Evolutionary conservation across 2,113 vertebrate genomes (phyloP).

Genomic region (Cygnus buccinator): DNA sequence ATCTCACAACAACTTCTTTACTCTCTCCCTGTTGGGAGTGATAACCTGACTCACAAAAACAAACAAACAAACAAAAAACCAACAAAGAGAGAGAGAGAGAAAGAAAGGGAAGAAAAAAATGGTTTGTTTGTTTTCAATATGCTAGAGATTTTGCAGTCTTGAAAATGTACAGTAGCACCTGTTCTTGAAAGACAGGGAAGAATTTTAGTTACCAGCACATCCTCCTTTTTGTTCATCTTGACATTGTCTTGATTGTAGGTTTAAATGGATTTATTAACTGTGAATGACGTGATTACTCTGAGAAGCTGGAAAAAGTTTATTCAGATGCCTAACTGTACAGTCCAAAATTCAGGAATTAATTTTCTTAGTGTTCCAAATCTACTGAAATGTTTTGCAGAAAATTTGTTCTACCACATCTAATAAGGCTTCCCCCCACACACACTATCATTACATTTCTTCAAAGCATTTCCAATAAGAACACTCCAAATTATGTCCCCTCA

Average conservation of each 20-base stretch:
- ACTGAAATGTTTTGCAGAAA: slow-evolving; percentile 51
- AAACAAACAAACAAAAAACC: too few species aligned
- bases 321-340: background rate
- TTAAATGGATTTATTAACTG: background rate
- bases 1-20: background rate
- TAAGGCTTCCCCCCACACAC: slow-evolving; percentile 4
- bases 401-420: slow-evolving; percentile 70
- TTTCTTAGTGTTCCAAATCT: slow-evolving; percentile 49
- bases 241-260: background rate
- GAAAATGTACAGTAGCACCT: background rate
- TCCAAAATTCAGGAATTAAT: slow-evolving; percentile 42
- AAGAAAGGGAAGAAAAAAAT: too few species aligned
- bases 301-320: slow-evolving; percentile 13
- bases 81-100: too few species aligned
- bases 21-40: background rate
- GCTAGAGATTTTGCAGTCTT: background rate
- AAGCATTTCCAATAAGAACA: slow-evolving; percentile 75
- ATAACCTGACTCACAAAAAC: background rate
- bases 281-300: background rate
- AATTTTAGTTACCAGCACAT: background rate
- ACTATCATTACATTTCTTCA: too few species aligned
- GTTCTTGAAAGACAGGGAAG: background rate
- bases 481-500: slow-evolving; percentile 78
- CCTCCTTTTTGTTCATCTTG: background rate
- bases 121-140: background rate